These are phyloP conservation scores for Arctocebus calabarensis DNA, from an alignment of 2,797 vertebrate species.

Conservation along the genomic window DNA sequence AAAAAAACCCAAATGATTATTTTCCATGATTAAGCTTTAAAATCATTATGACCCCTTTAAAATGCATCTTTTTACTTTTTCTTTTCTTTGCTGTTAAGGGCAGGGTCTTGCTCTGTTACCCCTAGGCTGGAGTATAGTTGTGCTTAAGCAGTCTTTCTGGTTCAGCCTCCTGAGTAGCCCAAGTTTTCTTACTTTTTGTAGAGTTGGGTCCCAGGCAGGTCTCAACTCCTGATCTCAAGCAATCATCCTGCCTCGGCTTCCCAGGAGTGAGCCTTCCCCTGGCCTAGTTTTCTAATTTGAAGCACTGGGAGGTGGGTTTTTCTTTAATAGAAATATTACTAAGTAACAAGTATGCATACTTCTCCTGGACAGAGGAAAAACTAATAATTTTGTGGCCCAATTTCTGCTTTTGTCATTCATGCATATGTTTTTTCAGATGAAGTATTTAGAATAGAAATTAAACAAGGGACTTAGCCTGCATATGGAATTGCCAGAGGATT, in stretches of 20 bases:
- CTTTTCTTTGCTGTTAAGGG: background rate
- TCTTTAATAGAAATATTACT: background rate
- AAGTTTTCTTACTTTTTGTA: background rate
- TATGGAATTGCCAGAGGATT: background rate
- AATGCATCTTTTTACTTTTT: background rate
- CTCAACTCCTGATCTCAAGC: background rate
- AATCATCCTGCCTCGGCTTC: background rate
- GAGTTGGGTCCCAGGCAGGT: background rate
- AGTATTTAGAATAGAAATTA: background rate
- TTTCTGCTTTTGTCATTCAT: background rate
- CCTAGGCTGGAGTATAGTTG: background rate
- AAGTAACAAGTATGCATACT: background rate
- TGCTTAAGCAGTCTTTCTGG: background rate
- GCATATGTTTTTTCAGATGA: background rate
- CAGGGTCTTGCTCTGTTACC: background rate
- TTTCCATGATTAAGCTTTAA: background rate
- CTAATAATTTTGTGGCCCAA: background rate
- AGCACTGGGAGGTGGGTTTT: background rate
- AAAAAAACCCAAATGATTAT: background rate
- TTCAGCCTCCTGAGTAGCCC: background rate
- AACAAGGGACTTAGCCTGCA: background rate
- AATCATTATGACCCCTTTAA: background rate
- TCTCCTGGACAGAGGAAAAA: background rate
- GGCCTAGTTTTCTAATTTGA: slow-evolving; percentile 8
- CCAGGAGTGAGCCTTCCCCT: background rate